phyloP scores from a whole-genome alignment of 1,140 invertebrate species.

The Brachionus sp. region DNA sequence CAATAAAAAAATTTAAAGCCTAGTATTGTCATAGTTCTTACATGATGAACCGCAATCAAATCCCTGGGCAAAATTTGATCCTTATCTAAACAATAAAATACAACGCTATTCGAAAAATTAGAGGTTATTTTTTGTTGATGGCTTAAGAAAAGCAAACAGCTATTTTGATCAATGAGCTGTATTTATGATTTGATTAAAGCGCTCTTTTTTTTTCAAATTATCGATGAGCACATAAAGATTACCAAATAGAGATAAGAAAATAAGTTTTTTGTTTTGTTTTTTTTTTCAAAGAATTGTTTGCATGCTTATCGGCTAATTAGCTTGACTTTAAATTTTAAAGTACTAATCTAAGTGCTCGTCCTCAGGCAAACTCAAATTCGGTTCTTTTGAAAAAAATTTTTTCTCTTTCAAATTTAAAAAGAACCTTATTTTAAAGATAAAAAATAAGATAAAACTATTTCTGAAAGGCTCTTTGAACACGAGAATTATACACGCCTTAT shows the following conservation, averaged over 20 bases:
- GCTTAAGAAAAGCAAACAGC: not conserved
- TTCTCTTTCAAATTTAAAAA: not conserved
- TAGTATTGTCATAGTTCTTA: not conserved
- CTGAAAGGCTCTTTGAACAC: not conserved
- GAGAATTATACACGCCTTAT: not conserved
- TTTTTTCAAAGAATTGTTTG: not conserved
- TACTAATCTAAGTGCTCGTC: constrained; percentile 1
- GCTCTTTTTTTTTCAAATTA: not conserved
- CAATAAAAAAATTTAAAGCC: constrained; percentile 3
- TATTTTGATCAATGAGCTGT: not conserved
- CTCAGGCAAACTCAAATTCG: not conserved
- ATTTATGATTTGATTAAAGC: not conserved
- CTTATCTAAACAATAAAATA: not conserved
- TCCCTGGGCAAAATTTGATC: not conserved
- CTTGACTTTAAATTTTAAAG: not conserved
- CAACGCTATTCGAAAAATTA: not conserved
- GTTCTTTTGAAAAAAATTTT: not conserved
- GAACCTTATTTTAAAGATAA: not conserved
- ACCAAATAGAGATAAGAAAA: not conserved
- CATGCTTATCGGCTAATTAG: constrained; percentile 5
- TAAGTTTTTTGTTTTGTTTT: not conserved
- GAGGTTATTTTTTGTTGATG: not conserved
- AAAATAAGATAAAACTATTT: not conserved
- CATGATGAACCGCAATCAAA: not conserved
- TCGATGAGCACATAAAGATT: not conserved